These are phyloP conservation scores for Crypturellus undulatus DNA, from an alignment of 2,113 vertebrate genomes.

Conservation along the genomic window DNA sequence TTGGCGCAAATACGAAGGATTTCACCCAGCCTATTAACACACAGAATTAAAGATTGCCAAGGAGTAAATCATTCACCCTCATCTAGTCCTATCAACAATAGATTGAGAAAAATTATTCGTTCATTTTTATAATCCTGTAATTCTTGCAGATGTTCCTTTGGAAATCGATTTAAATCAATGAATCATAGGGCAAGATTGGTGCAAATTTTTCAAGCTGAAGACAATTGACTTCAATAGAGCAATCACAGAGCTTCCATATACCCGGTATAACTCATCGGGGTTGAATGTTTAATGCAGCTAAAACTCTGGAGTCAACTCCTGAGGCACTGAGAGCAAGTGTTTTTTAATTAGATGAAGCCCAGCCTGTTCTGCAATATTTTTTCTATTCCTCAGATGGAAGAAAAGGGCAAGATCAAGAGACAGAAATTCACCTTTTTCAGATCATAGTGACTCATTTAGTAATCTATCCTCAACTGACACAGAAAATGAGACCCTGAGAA, in stretches of 20 bases:
- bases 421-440: background rate
- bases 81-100: slow-evolving; percentile 18
- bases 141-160: slow-evolving; percentile 28
- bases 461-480: background rate
- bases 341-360: background rate
- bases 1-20: slow-evolving; percentile 33
- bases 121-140: slow-evolving; percentile 60
- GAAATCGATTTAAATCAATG: slow-evolving; percentile 46
- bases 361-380: background rate
- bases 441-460: rapidly evolving
- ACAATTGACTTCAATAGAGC: background rate
- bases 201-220: background rate
- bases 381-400: background rate
- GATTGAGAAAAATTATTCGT: slow-evolving; percentile 38
- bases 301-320: background rate
- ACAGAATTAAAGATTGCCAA: slow-evolving; percentile 29
- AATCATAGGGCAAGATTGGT: background rate
- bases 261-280: background rate
- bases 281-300: background rate
- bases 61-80: slow-evolving; percentile 31
- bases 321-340: background rate
- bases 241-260: background rate
- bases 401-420: background rate
- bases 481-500: background rate
- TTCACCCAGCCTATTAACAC: slow-evolving; percentile 37